Evolutionary conservation across 2,113 vertebrate species (phyloP), one percentile per base, ranked within the genome.

Genomic region (Urocolius indicus): DNA sequence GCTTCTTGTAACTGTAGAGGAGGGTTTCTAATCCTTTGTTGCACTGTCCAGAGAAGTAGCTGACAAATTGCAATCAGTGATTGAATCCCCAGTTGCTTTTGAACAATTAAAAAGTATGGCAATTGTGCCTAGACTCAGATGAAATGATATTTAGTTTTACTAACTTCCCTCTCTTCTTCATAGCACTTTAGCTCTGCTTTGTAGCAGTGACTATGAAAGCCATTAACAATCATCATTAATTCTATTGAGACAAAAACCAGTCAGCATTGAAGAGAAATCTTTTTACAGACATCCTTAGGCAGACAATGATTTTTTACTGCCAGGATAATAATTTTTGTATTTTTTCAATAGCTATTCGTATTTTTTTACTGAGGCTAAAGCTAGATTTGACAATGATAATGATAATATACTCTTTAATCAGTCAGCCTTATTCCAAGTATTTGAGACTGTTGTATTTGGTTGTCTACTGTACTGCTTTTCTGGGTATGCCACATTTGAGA

Each of bases 1-100:
- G 38, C 5, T 61, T 63, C 66, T 46, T 46, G 2, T 27, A 72
- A 2, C 30, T 32, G 3, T 0, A 4, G 10, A 36, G 55, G 3
- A 61, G 22, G 11, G 22, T 76, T 87, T 72, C 41, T 22, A 26
- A 23, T 23, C 16, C 3, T 55, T 49, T 11, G 13, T 38, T 52
- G 34, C 45, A 16, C 15, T 52, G 29, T 36, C 29, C 76, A 80
- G 22, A n/a, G 49, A 57, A 13, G 49, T 12, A 54, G 17, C 10
- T 67, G 61, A 48, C 16, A 69, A 76, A 72, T 2, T 51, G 48
- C 24, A 65, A 51, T 57, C 16, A 36, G 17, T 21, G 32, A 29
- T 1, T 32, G 26, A 34, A 48, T 29, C 29, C 34, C 17, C 65
- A 67, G 30, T 6, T 65, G 29, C 27, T 76, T 43, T 29, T 59